Conservation (phyloP, 1,140 invertebrate species). For the Eurosta solidaginis region DNA sequence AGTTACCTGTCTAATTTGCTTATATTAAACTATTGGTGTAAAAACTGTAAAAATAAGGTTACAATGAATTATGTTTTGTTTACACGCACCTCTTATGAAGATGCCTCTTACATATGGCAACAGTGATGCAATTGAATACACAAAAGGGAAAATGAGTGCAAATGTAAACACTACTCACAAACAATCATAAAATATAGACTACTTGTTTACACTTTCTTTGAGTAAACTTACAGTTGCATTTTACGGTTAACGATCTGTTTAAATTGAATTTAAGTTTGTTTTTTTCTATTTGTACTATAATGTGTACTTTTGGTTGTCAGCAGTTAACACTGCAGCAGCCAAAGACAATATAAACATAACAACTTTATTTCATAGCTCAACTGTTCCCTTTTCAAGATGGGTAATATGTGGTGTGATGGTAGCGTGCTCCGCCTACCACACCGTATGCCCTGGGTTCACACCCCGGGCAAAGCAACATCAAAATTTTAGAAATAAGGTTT, state of each 20-base stretch:
- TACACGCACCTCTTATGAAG: no score
- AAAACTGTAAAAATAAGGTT: not conserved
- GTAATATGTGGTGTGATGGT: no score
- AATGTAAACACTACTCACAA: not conserved
- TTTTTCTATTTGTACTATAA: not conserved
- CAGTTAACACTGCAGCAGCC: not conserved
- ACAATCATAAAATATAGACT: not conserved
- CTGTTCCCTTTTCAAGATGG: no score
- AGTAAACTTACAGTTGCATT: not conserved
- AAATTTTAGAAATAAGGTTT: no score
- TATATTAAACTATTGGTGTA: not conserved
- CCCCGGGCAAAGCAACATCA: no score
- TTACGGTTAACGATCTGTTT: not conserved
- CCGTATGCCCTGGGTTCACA: no score
- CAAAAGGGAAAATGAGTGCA: not conserved
- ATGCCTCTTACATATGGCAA: not conserved
- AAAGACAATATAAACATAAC: not conserved
- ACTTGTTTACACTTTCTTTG: not conserved
- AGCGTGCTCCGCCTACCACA: no score
- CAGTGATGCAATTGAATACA: not conserved
- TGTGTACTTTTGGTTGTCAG: slow-evolving; percentile 1
- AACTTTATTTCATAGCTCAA: no score
- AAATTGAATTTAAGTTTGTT: not conserved
- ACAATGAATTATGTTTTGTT: not conserved
- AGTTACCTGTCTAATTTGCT: not conserved